These are phyloP conservation scores for Galeopterus variegatus DNA, from an alignment of 2,113 vertebrate species.

Conservation along the genomic window DNA sequence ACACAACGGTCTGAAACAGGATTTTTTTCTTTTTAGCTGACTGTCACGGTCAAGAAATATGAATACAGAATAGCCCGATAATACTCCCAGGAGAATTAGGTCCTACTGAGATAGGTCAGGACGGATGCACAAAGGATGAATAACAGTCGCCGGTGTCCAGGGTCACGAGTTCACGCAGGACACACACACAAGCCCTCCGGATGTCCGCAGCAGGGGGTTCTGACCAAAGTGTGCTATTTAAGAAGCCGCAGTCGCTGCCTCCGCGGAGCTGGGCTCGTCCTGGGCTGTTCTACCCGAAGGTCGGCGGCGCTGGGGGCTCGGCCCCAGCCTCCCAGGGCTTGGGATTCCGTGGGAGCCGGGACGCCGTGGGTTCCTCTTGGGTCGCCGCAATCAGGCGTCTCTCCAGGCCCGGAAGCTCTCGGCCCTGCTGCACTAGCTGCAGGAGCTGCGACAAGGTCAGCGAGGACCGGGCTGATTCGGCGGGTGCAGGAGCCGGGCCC, in stretches of 20 bases:
- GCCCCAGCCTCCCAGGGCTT: conserved; percentile 80
- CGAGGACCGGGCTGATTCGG: rapidly evolving
- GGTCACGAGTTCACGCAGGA: neutral
- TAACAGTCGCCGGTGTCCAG: neutral
- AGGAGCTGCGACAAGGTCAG: conserved; percentile 77
- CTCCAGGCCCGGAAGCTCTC: conserved; percentile 58
- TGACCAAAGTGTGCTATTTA: neutral
- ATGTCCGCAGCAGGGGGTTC: neutral
- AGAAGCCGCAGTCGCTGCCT: neutral
- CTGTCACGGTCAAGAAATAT: neutral
- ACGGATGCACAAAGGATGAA: neutral
- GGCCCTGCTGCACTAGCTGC: conserved; percentile 77
- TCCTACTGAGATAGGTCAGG: neutral
- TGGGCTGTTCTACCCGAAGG: neutral
- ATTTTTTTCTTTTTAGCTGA: conserved; percentile 36
- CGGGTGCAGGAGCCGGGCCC: rapidly evolving
- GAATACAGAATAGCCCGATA: neutral
- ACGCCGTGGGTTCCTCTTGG: conserved; percentile 47
- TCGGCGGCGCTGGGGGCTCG: rapidly evolving
- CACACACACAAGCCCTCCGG: neutral
- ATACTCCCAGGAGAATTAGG: neutral
- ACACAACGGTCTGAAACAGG: neutral
- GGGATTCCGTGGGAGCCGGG: conserved; percentile 72
- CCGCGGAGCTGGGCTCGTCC: too few relatives aligned
- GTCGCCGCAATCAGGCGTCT: conserved; percentile 45